Base-by-base conservation (phyloP, 2,797 vertebrate genomes). In the Crocodylus rhombifer region DNA sequence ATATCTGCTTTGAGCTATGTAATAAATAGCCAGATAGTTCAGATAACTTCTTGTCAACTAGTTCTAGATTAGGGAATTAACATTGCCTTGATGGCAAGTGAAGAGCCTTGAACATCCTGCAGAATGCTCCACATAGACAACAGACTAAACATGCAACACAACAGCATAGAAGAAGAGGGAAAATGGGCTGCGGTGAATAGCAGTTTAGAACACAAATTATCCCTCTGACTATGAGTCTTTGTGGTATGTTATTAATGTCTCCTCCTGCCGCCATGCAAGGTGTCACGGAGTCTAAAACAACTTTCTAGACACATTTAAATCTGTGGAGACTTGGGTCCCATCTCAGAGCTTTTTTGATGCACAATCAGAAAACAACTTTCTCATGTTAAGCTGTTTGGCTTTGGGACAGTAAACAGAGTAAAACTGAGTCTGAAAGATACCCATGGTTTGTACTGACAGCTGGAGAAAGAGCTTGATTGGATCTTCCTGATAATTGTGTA, bases 391-490 rank as follows among this genome's bases (percentile, higher is more conserved):
- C 36, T 77, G 17, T 71, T 95, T 82, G 79, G 62, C 82, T 93
- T 91, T 91, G 91, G 93, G 88, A 96, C 88, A 97, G 87, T 93
- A 95, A 96, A 88, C 94, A 91, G 91, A 91, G 85, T 94, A 1
- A 1, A 90, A 76, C 58, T 90, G 89, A 71, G 92, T 90, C 94
- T 94, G 94, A 77, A 89, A 96, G 93, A 93, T 95, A 71, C 96
- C 96, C 87, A 26, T 85, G 65, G 85, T 87, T 94, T 60, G 2
- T 93, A 88, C 91, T 94, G 95, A 96, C 95, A 96, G 95, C 88
- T 92, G 76, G 61, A 93, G 95, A 92, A 92, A 94, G 93, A 30
- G 4, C 90, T 93, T 96, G 92, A 92, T 94, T 95, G 90, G 91
- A 86, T 91, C 94, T 88, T 56, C 81, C 71, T 96, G 96, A 94